phyloP scores from a whole-genome alignment of 1,140 invertebrate species.

The Calephelis virginiensis region DNA sequence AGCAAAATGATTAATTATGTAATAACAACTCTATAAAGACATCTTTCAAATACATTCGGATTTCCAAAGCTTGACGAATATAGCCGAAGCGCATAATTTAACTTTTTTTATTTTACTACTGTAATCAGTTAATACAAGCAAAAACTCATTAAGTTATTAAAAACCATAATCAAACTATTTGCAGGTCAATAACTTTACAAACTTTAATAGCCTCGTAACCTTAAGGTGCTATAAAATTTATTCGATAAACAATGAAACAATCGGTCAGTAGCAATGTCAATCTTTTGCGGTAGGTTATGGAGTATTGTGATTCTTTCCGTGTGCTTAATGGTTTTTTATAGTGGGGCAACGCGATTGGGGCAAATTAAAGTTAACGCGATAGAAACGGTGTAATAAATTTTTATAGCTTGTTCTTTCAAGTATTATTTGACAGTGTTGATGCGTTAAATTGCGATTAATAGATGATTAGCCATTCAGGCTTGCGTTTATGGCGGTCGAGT shows the following conservation, averaged over 20 bases:
- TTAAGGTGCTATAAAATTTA: slow-evolving; percentile 64
- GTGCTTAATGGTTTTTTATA: slow-evolving; percentile 47
- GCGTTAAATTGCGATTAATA: slow-evolving; percentile 70
- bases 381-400: slow-evolving; percentile 48
- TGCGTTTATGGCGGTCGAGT: slow-evolving; percentile 59
- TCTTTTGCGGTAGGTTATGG: slow-evolving; percentile 66
- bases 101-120: too few relatives aligned
- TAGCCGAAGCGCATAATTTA: too few relatives aligned
- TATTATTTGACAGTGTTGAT: slow-evolving; percentile 72
- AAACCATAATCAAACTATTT: slow-evolving; percentile 66
- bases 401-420: slow-evolving; percentile 64
- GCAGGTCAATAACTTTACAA: slow-evolving; percentile 60
- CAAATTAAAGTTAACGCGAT: slow-evolving; percentile 32
- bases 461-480: slow-evolving; percentile 64
- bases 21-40: too few relatives aligned
- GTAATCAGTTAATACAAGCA: slow-evolving; percentile 6
- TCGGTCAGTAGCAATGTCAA: slow-evolving; percentile 56
- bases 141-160: slow-evolving; percentile 57
- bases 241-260: slow-evolving; percentile 74
- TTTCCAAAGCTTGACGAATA: too few relatives aligned
- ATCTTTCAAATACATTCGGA: too few relatives aligned
- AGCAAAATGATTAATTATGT: too few relatives aligned
- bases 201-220: slow-evolving; percentile 49
- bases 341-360: slow-evolving; percentile 24
- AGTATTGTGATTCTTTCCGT: slow-evolving; percentile 56